Base-by-base conservation (phyloP, 2,113 vertebrate genomes). In the Rhodinocichla rosea region DNA sequence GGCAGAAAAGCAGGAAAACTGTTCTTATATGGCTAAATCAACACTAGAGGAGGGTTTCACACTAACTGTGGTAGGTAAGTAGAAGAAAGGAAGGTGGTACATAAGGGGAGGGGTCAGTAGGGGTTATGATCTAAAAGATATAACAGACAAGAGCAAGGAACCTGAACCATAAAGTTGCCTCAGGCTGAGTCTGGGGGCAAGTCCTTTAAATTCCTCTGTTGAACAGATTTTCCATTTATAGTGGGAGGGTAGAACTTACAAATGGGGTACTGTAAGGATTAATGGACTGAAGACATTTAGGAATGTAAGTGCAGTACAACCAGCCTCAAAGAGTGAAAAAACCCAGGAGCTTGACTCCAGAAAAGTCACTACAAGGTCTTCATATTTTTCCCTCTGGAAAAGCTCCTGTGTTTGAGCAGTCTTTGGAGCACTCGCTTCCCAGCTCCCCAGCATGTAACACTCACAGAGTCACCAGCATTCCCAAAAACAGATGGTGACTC, bases 1-100 rank as follows among this genome's bases (percentile, higher is more conserved):
- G 73, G 73, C 76, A 96, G 86, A 95, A 86, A 96, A 83, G 56
- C 60, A 90, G 62, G 30, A 77, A 95, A 92, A 60, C 32, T 90
- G 55, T 92, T 95, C 68, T 81, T 76, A 60, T 14, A 90, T 45
- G 76, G 76, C 76, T 92, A 90, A 92, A 96, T 65, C 56, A 63
- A 83, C 83, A 65, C 37, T 30, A 79, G 28, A 92, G 64, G 37
- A 92, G 32, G 18, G 22, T 90, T 95, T 93, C 71, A 90, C 64
- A 67, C 17, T 44, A 86, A 52, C 63, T 75, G 24, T 83, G 81
- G 68, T 30, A 74, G 35, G 10, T 42, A 86, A 74, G 42, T 33
- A 88, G 83, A 86, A 89, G 52, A 87, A 87, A 94, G 26, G 23
- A 90, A 74, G 49, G 28, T 2, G 2, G 79, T 44, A n/a, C 28